phyloP scores from a whole-genome alignment of 2,797 vertebrate species.

The Hozukius guyotensis region DNA sequence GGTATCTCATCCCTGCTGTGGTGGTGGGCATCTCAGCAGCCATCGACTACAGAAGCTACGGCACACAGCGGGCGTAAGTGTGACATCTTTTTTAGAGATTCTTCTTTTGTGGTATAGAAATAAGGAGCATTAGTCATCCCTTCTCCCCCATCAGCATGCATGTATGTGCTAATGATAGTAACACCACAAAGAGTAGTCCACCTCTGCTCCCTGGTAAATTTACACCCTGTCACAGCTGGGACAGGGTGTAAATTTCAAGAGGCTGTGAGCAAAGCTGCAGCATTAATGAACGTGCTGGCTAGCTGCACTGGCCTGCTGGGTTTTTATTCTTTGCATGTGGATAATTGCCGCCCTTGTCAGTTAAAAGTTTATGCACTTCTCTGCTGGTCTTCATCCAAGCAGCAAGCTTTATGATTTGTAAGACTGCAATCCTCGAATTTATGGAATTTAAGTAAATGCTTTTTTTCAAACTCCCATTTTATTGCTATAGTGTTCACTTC shows the following conservation, averaged over 20 bases:
- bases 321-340: constrained; percentile 66
- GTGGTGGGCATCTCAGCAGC: constrained; percentile 96
- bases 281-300: constrained; percentile 69
- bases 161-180: constrained; percentile 67
- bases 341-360: constrained; percentile 77
- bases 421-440: constrained; percentile 55
- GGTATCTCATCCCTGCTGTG: constrained; percentile 95
- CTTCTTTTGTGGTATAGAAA: constrained; percentile 12
- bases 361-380: constrained; percentile 69
- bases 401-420: constrained; percentile 64
- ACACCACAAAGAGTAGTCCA: constrained; percentile 61
- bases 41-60: constrained; percentile 97
- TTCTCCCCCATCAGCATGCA: constrained; percentile 17
- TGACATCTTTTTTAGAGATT: background rate
- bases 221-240: constrained; percentile 65
- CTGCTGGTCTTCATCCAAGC: constrained; percentile 62
- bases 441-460: constrained; percentile 49
- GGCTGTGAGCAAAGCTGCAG: constrained; percentile 48
- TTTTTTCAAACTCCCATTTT: constrained; percentile 40
- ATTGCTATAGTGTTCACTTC: constrained; percentile 29
- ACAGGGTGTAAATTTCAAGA: constrained; percentile 17
- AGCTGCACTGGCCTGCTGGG: constrained; percentile 49
- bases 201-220: constrained; percentile 63
- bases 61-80: constrained; percentile 95
- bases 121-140: background rate